Base-by-base conservation (phyloP, 1,140 invertebrate species). In the Panulirus ornatus region DNA sequence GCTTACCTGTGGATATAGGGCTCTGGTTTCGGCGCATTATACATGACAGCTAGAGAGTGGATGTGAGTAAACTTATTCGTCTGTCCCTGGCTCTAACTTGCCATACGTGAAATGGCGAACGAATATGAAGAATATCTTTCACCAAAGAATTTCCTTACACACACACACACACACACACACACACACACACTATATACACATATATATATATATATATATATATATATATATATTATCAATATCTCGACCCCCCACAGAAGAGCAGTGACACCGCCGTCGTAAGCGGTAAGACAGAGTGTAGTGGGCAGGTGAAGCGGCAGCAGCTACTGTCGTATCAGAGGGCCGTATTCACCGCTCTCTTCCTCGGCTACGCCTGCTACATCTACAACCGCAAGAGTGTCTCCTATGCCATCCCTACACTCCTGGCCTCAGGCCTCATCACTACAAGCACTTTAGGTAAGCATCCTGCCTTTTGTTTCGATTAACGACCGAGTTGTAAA, bases 361-460 rank as follows among this genome's bases (percentile, higher is more conserved):
- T 89, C 36, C n/a, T 89, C 5, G 88, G 88, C 27, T 89, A 89
- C 51, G 88, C 88, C 8, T 89, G 78, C 38, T 89, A 89, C 66
- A 89, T 70, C 2, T 84, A 84, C 38, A 89, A 89, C 51, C 66
- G 88, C 8, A 89, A 89, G 79, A 89, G 88, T 75, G 88, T 84
- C 16, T 89, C 88, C 63, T 89, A 89, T 34, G 88, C 88, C 11
- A 47, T 73, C 11, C 88, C 88, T 2, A 89, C 88, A 9, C 88
- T 89, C 3, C 88, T 89, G 6, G 71, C 88, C 27, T 51, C 78
- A 1, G 88, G 88, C 0, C 81, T 89, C 34, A 58, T 89, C 44
- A 89, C 79, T 30, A 89, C 88, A 6, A 75, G 36, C 6, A 73
- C 88, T 34, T 42, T 89, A 30, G 88, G 88, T 84, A 19, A 63